Percentiles rank a stretch among this genome's conserved stretches.
Evolutionary conservation across 2,888 invertebrate species (phyloP).

Genomic region (Ramazzottius varieornatus): DNA sequence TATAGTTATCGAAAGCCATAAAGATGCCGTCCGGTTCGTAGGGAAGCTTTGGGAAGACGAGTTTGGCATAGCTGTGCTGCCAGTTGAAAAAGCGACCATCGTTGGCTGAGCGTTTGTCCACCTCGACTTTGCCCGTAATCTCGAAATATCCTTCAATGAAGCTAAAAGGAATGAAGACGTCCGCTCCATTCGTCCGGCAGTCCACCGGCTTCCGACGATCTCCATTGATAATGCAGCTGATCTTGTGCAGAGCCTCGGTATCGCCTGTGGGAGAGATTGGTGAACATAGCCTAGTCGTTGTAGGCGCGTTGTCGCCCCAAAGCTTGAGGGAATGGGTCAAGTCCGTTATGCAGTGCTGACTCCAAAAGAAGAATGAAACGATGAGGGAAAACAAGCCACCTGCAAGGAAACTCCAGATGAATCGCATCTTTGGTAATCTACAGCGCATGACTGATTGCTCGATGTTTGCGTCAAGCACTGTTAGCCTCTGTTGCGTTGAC

Average conservation of each 20-base stretch:
- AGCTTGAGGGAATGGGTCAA: neutral
- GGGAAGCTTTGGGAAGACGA: constrained; percentile 58
- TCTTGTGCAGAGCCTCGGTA: neutral
- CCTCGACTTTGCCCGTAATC: neutral
- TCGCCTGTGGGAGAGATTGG: too few relatives aligned
- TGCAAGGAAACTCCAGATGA: neutral
- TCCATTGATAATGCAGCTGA: neutral
- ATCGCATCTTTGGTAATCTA: constrained; percentile 1
- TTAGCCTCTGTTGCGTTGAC: too few relatives aligned
- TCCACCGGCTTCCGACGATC: neutral
- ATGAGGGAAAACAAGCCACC: neutral
- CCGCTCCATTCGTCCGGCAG: neutral
- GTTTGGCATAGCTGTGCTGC: constrained; percentile 74
- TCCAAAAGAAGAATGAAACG: neutral
- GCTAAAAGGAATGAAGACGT: neutral
- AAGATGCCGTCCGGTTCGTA: constrained; percentile 73
- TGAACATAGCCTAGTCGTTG: too few relatives aligned
- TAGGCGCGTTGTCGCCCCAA: neutral
- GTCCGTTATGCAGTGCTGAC: neutral
- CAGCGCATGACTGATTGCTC: too few relatives aligned
- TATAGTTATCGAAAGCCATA: constrained; percentile 89
- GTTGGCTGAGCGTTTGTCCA: neutral
- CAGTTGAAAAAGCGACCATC: constrained; percentile 39
- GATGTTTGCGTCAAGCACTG: too few relatives aligned
- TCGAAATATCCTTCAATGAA: neutral